These are phyloP conservation scores for Aspidoscelis tigris DNA, from an alignment of 2,113 vertebrate species.

Conservation along the genomic window DNA sequence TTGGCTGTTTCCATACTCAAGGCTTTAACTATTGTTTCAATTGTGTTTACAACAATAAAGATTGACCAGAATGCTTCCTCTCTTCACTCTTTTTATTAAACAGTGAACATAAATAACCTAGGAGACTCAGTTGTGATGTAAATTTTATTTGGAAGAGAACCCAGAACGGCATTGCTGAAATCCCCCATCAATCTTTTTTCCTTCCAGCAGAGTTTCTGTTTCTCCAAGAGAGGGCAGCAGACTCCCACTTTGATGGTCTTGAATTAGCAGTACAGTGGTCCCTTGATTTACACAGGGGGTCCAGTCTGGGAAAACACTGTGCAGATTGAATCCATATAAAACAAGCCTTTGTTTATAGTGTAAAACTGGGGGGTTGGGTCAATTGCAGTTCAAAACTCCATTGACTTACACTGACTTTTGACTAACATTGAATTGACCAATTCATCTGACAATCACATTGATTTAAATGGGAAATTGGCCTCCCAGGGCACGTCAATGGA, in stretches of 20 bases:
- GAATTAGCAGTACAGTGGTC: not conserved
- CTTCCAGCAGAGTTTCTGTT: not conserved
- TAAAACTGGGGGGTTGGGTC: too few species aligned
- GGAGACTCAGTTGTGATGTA: not conserved
- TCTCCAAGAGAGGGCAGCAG: slow-evolving; percentile 6
- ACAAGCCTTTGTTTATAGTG: too few species aligned
- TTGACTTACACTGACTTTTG: too few species aligned
- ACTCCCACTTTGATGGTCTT: not conserved
- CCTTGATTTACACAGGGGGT: too few species aligned
- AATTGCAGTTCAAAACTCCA: too few species aligned
- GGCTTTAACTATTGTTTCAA: not conserved
- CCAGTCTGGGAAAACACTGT: too few species aligned
- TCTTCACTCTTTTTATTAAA: not conserved
- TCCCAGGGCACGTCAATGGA: too few species aligned
- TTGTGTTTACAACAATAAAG: not conserved
- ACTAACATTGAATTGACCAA: too few species aligned
- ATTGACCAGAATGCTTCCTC: not conserved
- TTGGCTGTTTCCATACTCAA: not conserved
- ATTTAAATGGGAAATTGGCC: too few species aligned
- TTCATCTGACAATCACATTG: too few species aligned
- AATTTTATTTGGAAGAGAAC: not conserved
- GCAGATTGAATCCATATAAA: too few species aligned
- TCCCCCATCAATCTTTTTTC: not conserved
- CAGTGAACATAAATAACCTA: not conserved
- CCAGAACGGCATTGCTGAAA: not conserved